These are phyloP conservation scores for Rousettus madagascariensis DNA, from an alignment of 2,797 vertebrate species.

Conservation along the genomic window DNA sequence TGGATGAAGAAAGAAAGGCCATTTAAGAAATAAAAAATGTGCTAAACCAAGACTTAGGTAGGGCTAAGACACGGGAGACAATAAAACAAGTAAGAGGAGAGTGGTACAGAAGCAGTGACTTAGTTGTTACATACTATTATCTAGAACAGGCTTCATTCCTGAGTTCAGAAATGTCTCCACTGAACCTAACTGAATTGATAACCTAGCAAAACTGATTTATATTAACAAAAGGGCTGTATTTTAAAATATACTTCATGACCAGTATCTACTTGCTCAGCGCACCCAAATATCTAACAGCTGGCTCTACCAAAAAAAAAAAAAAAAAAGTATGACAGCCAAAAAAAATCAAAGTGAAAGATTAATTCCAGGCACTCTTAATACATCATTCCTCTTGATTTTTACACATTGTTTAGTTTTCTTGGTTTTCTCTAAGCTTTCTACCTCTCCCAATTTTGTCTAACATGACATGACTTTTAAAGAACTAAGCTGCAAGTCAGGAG, in stretches of 20 bases:
- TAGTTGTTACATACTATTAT: background rate
- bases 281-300: background rate
- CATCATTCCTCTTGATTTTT: background rate
- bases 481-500: background rate
- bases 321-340: background rate
- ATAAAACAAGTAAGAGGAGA: background rate
- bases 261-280: background rate
- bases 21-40: conserved; percentile 22
- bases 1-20: background rate
- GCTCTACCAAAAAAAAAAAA: background rate
- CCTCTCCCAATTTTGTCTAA: background rate
- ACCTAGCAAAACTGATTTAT: background rate
- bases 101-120: background rate
- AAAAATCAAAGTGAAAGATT: background rate
- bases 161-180: background rate
- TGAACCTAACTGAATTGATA: background rate
- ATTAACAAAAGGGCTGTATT: background rate
- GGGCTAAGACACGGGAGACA: background rate
- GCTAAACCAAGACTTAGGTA: background rate
- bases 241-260: conserved; percentile 7
- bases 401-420: background rate
- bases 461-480: background rate
- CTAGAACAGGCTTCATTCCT: background rate
- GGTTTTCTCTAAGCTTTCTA: background rate
- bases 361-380: background rate